Conservation (phyloP, 1,140 invertebrate genomes). For the Meteorus sp. region DNA sequence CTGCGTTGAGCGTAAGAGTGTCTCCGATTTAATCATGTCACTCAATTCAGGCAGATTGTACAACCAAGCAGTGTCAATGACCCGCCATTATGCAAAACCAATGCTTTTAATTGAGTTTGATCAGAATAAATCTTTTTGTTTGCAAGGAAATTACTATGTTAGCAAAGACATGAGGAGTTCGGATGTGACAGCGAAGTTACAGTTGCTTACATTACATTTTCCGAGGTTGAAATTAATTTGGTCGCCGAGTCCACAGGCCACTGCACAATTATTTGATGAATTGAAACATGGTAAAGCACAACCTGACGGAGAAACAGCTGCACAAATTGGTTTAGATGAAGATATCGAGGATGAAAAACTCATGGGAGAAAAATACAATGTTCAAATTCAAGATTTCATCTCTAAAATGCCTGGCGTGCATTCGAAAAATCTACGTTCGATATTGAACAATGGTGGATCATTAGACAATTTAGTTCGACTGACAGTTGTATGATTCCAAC, state of each 20-base stretch:
- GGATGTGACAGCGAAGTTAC: slow-evolving; percentile 80
- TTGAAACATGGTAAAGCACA: slow-evolving; percentile 78
- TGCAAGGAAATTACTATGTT: slow-evolving; percentile 81
- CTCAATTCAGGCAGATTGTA: slow-evolving; percentile 93
- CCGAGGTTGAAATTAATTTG: slow-evolving; percentile 89
- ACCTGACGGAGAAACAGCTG: slow-evolving; percentile 72
- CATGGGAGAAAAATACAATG: slow-evolving; percentile 73
- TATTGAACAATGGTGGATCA: slow-evolving; percentile 80
- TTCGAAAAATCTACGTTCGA: slow-evolving; percentile 78
- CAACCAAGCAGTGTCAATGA: slow-evolving; percentile 91
- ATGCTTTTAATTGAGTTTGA: slow-evolving; percentile 98
- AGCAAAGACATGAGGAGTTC: slow-evolving; percentile 75
- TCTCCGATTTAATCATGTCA: slow-evolving; percentile 96
- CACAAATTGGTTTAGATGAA: slow-evolving; percentile 67
- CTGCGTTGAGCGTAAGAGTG: slow-evolving; percentile 95
- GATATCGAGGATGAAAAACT: slow-evolving; percentile 61
- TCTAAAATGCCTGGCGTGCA: slow-evolving; percentile 88
- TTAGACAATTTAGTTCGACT: slow-evolving; percentile 69
- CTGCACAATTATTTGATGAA: slow-evolving; percentile 93
- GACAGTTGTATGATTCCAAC: slow-evolving; percentile 55
- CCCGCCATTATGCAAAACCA: slow-evolving; percentile 81
- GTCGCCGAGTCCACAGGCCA: slow-evolving; percentile 93
- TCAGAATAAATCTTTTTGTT: slow-evolving; percentile 86
- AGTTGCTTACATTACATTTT: slow-evolving; percentile 93
- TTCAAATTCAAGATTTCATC: slow-evolving; percentile 81